phyloP scores from a whole-genome alignment of 2,888 invertebrate genomes.

The Scaptomyza parva region DNA sequence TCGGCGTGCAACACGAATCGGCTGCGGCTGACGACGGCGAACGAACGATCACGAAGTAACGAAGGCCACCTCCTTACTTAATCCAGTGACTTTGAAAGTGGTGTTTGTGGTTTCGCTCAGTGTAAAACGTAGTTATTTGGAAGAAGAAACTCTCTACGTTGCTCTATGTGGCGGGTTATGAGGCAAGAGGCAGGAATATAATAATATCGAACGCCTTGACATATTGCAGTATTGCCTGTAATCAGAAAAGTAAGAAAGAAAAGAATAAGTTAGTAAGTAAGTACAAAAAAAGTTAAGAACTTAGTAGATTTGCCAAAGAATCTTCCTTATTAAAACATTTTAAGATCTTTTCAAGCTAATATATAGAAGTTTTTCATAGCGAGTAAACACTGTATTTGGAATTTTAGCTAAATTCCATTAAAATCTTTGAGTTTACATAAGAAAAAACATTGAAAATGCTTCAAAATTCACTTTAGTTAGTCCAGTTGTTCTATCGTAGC shows the following conservation, averaged over 20 bases:
- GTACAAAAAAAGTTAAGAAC: neutral
- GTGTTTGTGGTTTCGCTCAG: conserved; percentile 23
- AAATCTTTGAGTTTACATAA: neutral
- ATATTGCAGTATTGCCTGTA: conserved; percentile 39
- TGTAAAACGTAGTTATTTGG: conserved; percentile 24
- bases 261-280: neutral
- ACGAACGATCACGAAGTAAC: conserved; percentile 78
- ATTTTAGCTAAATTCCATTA: too few relatives aligned
- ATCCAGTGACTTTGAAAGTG: conserved; percentile 1
- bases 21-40: conserved; percentile 65
- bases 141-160: conserved; percentile 44
- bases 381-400: neutral
- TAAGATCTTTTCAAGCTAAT: too few relatives aligned
- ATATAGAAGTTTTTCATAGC: neutral
- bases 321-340: neutral
- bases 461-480: neutral
- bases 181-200: conserved; percentile 42
- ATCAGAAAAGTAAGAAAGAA: neutral
- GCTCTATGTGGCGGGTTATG: conserved; percentile 55
- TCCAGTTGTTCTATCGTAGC: neutral
- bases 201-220: conserved; percentile 15
- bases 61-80: conserved; percentile 53
- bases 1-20: conserved; percentile 62
- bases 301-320: too few relatives aligned
- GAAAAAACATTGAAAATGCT: neutral